Evolutionary conservation across 2,888 invertebrate genomes (phyloP), one percentile per base, ranked within the genome.

Genomic region (Rhingia campestris): DNA sequence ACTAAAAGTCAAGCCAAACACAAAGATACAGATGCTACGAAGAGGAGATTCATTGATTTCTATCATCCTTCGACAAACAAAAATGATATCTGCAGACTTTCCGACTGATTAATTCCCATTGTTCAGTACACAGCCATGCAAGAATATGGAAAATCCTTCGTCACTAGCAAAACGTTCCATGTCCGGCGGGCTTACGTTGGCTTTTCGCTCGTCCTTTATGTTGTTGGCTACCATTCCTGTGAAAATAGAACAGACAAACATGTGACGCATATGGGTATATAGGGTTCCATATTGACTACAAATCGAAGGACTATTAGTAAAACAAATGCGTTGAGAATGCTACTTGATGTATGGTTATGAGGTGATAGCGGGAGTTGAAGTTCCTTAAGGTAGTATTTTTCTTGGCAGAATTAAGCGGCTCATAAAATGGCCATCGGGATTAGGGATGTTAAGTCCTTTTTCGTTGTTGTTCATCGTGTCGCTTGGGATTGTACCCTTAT

Each of bases 351-450:
- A 53, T 41, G 61, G 59, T 53, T 72, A 72, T 59, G 41, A 61
- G 69, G 47, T 58, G 47, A 39, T 37, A 6, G 37, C 39, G 6
- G 33, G 6, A 43, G 14, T 6, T 2, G 10, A 10, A 45, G 4
- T 10, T 6, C 41, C 70, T 59, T 61, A 30, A 73, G 63, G 58
- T 37, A 45, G 12, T 53, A 37, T 54, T 4, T 51, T 6, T 30
- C 37, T 12, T 45, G 45, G 74, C 63, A 56, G 67, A 67, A 80
- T 63, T 69, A 80, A 74, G 66, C 56, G 51, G 33, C 75, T 39
- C 75, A 81, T 75, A 67, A 75, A 69, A 74, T 69, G 49, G 45
- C 43, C 69, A 75, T 58, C 45, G 53, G 69, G 75, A 75, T 75
- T 81, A 81, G n/a, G 67, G 51, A 54, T 33, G 73, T 63, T 63